Conservation (phyloP, 2,888 invertebrate genomes). For the Epistrophe grossulariae region DNA sequence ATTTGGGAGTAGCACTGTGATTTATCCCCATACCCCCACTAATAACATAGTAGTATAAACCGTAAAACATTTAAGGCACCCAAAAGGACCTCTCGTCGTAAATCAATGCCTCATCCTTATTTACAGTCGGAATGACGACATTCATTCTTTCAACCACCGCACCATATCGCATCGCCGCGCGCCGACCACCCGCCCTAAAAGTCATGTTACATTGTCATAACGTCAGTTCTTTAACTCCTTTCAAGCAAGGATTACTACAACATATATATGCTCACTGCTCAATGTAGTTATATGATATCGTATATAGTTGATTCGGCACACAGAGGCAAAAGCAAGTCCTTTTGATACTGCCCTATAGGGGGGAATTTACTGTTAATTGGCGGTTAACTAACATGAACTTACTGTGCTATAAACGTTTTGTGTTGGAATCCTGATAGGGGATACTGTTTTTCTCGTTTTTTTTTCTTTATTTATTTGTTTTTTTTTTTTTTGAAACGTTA, state of each 20-base stretch:
- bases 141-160: conserved; percentile 24
- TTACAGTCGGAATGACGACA: conserved; percentile 45
- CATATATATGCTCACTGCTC: not conserved
- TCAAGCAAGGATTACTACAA: conserved; percentile 48
- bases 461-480: conserved; percentile 2
- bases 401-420: conserved; percentile 66
- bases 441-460: not conserved
- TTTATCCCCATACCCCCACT: conserved; percentile 40
- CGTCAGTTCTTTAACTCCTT: conserved; percentile 55
- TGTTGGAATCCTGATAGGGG: conserved; percentile 38
- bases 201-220: conserved; percentile 73
- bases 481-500: conserved; percentile 8
- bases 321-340: conserved; percentile 39
- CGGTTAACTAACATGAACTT: conserved; percentile 75
- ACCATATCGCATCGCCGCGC: not conserved
- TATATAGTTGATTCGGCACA: conserved; percentile 50
- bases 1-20: conserved; percentile 69
- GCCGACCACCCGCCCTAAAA: conserved; percentile 21
- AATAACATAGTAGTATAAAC: conserved; percentile 45
- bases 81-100: conserved; percentile 63
- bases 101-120: conserved; percentile 56
- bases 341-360: conserved; percentile 57
- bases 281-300: conserved; percentile 14
- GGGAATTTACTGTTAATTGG: conserved; percentile 74
- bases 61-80: conserved; percentile 63